These are phyloP conservation scores for Eupithecia centaureata DNA, from an alignment of 2,888 invertebrate genomes.

Conservation along the genomic window DNA sequence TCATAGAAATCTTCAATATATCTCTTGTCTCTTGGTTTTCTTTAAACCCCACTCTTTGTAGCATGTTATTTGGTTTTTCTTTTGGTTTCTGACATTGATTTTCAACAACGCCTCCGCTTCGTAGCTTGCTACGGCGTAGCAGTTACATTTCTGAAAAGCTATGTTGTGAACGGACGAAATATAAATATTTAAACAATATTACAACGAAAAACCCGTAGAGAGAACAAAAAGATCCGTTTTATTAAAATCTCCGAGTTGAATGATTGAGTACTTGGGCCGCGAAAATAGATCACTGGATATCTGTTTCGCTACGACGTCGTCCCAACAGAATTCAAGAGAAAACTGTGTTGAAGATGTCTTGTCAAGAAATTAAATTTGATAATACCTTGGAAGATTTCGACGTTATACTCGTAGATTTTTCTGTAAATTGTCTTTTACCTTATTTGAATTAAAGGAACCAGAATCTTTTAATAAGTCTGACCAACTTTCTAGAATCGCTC, in stretches of 20 bases:
- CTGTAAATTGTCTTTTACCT: neutral
- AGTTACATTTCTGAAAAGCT: neutral
- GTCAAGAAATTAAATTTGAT: neutral
- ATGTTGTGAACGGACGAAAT: neutral
- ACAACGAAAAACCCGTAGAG: neutral
- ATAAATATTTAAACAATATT: neutral
- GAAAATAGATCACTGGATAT: slow-evolving; percentile 5
- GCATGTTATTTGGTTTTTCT: neutral
- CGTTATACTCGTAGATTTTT: neutral
- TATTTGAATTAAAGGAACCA: neutral
- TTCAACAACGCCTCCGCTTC: neutral
- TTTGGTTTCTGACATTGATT: neutral
- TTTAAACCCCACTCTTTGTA: neutral
- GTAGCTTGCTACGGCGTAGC: neutral
- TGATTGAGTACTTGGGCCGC: slow-evolving; percentile 3
- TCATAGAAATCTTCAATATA: neutral
- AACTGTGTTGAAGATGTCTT: neutral
- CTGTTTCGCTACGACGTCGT: neutral
- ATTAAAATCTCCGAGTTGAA: neutral
- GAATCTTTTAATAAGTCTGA: neutral
- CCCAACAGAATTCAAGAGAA: slow-evolving; percentile 1
- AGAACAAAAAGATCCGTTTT: neutral
- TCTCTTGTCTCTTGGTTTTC: neutral
- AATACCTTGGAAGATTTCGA: neutral
- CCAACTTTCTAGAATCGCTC: neutral